Conservation (phyloP, 2,888 invertebrate genomes). For the Macrophya annulata region DNA sequence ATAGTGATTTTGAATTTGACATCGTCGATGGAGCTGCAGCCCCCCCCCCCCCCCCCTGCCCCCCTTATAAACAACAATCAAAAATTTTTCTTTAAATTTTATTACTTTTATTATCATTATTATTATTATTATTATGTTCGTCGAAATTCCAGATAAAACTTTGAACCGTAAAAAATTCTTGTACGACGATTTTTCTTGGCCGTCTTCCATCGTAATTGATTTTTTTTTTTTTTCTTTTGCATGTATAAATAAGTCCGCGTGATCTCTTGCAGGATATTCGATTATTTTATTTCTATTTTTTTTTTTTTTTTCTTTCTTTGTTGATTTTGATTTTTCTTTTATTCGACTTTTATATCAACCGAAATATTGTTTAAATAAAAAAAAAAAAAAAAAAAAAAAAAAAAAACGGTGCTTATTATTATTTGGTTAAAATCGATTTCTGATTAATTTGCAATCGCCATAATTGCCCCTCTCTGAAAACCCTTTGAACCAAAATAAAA, state of each 20-base stretch:
- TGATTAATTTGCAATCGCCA: no score
- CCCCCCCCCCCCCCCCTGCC: background rate
- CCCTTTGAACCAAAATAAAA: background rate
- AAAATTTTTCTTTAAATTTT: no score
- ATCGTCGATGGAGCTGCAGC: constrained; percentile 30
- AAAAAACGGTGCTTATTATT: no score
- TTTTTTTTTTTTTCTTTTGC: no score
- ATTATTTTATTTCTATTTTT: background rate
- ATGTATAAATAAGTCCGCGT: background rate
- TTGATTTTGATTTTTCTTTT: background rate
- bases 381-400: no score
- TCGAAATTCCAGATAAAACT: background rate
- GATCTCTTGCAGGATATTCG: background rate
- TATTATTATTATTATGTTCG: background rate
- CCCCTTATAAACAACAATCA: background rate
- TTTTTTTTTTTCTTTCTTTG: background rate
- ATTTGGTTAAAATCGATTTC: no score
- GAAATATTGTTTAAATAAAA: no score
- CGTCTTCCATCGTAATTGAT: constrained; percentile 20
- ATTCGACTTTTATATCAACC: background rate
- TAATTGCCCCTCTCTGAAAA: no score
- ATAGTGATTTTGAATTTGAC: background rate
- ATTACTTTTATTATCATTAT: no score
- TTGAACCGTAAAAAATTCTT: background rate
- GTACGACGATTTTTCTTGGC: no score